Evolutionary conservation across 1,140 invertebrate genomes (phyloP).

Genomic region (Agrypnia vestita): DNA sequence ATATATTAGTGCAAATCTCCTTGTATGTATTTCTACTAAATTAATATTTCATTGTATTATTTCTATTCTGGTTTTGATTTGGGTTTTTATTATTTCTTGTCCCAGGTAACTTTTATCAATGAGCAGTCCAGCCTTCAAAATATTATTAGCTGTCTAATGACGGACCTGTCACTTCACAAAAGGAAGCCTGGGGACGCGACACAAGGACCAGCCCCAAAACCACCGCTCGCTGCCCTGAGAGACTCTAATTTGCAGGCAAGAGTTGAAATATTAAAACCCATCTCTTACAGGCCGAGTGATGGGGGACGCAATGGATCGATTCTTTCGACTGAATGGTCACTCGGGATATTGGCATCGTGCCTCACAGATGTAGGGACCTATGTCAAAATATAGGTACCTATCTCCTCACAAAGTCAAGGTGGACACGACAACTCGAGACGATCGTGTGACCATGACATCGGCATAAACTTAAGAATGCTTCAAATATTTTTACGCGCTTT

Average conservation of each 20-base stretch:
- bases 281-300: too few relatives aligned
- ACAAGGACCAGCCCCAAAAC: neutral
- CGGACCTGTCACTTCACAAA: constrained; percentile 55
- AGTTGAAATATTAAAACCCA: too few relatives aligned
- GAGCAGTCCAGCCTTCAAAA: constrained; percentile 54
- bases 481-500: too few relatives aligned
- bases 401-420: constrained; percentile 14
- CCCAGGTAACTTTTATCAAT: constrained; percentile 48
- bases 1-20: too few relatives aligned
- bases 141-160: constrained; percentile 59
- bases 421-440: constrained; percentile 3
- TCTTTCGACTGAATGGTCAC: neutral
- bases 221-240: neutral
- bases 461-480: too few relatives aligned
- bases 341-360: constrained; percentile 32
- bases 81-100: neutral
- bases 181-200: constrained; percentile 44
- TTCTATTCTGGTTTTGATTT: too few relatives aligned
- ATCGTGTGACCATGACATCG: constrained; percentile 2
- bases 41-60: too few relatives aligned
- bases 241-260: neutral
- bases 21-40: too few relatives aligned
- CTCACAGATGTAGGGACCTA: constrained; percentile 26
- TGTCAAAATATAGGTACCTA: constrained; percentile 18
- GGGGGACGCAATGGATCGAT: neutral